These are phyloP conservation scores for Cantharis rufa DNA, from an alignment of 2,888 invertebrate species.

Conservation along the genomic window DNA sequence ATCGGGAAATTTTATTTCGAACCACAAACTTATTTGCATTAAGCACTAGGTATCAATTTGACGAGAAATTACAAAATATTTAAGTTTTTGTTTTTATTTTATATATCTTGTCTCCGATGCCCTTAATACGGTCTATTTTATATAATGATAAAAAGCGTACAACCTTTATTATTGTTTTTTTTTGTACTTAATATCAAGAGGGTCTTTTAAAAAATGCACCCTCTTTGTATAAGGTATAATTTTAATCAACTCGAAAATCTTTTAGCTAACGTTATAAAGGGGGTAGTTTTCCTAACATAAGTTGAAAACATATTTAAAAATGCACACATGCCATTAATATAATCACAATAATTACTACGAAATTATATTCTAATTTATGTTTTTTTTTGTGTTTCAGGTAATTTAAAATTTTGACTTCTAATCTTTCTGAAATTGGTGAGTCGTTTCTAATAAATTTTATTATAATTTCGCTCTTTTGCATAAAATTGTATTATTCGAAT, in stretches of 20 bases:
- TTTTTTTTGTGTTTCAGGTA: not conserved
- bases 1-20: not conserved
- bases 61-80: not conserved
- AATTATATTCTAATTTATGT: not conserved
- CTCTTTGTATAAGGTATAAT: not conserved
- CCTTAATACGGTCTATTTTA: not conserved
- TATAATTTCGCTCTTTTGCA: not conserved
- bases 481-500: not conserved
- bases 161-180: not conserved
- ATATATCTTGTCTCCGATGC: not conserved
- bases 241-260: not conserved
- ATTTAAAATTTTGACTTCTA: not conserved
- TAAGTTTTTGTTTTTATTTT: not conserved
- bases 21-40: not conserved
- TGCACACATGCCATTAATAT: not conserved
- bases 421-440: not conserved
- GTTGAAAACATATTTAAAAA: not conserved
- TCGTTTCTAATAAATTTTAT: not conserved
- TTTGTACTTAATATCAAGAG: not conserved
- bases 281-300: not conserved
- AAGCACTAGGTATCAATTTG: not conserved
- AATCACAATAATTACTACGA: not conserved
- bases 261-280: not conserved
- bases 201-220: conserved; percentile 1
- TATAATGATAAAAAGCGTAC: not conserved